These are phyloP conservation scores for Drosophila cognata DNA, from an alignment of 2,888 invertebrate species.

Conservation along the genomic window DNA sequence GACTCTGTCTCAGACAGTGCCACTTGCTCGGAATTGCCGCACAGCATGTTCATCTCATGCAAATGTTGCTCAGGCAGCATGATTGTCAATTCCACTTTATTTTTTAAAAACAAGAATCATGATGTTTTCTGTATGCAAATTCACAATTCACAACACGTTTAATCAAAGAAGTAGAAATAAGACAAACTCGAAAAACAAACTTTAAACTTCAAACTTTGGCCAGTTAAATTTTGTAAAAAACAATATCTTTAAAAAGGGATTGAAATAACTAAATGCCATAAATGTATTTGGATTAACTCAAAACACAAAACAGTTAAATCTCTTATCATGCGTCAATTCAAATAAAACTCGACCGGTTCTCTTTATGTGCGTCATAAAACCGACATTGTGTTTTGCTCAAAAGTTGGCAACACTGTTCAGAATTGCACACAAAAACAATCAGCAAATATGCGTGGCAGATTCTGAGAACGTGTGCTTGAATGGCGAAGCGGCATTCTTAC, in stretches of 20 bases:
- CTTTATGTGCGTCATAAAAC: constrained; percentile 1
- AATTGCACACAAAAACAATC: constrained; percentile 43
- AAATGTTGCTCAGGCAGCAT: constrained; percentile 34
- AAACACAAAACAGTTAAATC: neutral
- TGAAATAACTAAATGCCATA: neutral
- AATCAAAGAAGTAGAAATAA: neutral
- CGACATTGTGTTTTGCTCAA: neutral
- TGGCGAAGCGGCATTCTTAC: constrained; percentile 17
- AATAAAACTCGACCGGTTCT: neutral
- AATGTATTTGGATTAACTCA: neutral
- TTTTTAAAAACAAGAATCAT: neutral
- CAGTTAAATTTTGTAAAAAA: neutral
- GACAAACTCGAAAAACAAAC: neutral
- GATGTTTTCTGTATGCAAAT: neutral
- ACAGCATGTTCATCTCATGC: constrained; percentile 40
- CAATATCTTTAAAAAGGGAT: too few species aligned
- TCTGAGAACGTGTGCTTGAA: constrained; percentile 7
- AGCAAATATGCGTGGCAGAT: constrained; percentile 36
- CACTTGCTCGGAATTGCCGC: constrained; percentile 5
- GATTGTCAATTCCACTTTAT: constrained; percentile 2
- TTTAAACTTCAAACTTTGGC: neutral
- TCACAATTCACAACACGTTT: neutral
- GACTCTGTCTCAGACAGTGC: constrained; percentile 1
- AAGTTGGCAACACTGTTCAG: constrained; percentile 39
- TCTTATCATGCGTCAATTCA: neutral